These are phyloP conservation scores for Diloba caeruleocephala DNA, from an alignment of 2,888 invertebrate species.

Conservation along the genomic window DNA sequence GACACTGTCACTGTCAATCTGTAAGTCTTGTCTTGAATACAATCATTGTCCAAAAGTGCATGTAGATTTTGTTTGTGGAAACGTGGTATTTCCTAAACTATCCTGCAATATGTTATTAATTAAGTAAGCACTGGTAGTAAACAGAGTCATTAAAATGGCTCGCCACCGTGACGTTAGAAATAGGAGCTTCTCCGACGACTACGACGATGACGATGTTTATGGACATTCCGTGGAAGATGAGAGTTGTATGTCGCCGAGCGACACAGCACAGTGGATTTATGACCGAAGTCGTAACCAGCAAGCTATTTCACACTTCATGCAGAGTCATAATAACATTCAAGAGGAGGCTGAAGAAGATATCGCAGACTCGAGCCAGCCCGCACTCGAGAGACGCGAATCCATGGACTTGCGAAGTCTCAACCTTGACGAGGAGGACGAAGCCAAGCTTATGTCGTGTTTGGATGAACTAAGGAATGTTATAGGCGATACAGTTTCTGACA, in stretches of 20 bases:
- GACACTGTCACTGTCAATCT: constrained; percentile 1
- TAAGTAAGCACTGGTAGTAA: constrained; percentile 18
- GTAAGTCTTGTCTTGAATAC: constrained; percentile 1
- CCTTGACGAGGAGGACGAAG: constrained; percentile 92
- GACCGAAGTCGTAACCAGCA: constrained; percentile 93
- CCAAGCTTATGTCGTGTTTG: constrained; percentile 94
- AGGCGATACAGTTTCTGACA: constrained; percentile 93
- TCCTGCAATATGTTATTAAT: constrained; percentile 29
- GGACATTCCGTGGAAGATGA: constrained; percentile 98
- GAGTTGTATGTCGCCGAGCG: constrained; percentile 96
- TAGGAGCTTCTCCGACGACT: constrained; percentile 96
- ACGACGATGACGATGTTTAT: constrained; percentile 97
- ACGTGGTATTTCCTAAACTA: constrained; percentile 50
- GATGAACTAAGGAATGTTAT: constrained; percentile 94
- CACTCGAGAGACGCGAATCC: constrained; percentile 79
- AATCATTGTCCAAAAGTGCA: constrained; percentile 44
- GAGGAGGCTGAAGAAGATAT: constrained; percentile 89
- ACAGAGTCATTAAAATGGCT: constrained; percentile 90
- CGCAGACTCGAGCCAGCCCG: constrained; percentile 59
- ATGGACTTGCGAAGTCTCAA: constrained; percentile 83
- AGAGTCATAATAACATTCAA: constrained; percentile 92
- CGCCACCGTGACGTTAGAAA: constrained; percentile 95
- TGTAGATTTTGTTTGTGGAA: constrained; percentile 33
- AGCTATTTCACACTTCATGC: constrained; percentile 93
- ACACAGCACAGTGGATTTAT: constrained; percentile 95